Evolutionary conservation across 2,113 vertebrate species (phyloP).

Genomic region (Callithrix jacchus): DNA sequence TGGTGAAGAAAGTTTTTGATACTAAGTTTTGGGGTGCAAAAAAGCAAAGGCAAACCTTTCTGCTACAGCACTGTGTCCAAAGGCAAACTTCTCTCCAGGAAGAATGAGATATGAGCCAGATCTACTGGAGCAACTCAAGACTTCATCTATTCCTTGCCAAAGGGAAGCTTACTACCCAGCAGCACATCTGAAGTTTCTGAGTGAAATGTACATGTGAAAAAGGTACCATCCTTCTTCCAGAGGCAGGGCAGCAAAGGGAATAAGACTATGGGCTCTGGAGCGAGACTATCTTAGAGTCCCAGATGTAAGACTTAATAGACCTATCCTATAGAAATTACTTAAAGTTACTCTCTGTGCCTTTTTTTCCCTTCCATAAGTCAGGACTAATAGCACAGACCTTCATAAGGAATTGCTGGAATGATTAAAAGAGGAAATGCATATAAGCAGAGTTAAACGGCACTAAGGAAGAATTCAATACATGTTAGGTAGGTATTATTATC

Average conservation of each 20-base stretch:
- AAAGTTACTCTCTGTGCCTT: slow-evolving; percentile 3
- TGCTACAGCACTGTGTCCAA: slow-evolving; percentile 32
- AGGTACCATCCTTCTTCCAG: neutral
- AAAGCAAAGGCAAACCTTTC: neutral
- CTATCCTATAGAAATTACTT: neutral
- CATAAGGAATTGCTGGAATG: neutral
- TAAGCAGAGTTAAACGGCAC: slow-evolving; percentile 24
- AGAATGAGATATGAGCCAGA: slow-evolving; percentile 13
- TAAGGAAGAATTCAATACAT: neutral
- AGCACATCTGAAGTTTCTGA: neutral
- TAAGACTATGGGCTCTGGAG: neutral
- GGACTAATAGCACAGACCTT: neutral
- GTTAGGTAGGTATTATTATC: neutral
- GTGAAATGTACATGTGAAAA: neutral
- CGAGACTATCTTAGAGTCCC: neutral
- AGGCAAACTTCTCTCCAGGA: slow-evolving; percentile 5
- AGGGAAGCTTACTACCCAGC: neutral
- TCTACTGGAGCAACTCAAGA: slow-evolving; percentile 18
- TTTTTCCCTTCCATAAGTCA: neutral
- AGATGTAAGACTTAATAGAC: neutral
- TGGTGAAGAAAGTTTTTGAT: neutral
- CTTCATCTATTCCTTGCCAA: slow-evolving; percentile 28
- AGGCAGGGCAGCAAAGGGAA: neutral
- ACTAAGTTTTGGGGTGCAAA: neutral
- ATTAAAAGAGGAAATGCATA: slow-evolving; percentile 22